Evolutionary conservation across 2,888 invertebrate species (phyloP).

Genomic region (Fissipunctia ypsillon): DNA sequence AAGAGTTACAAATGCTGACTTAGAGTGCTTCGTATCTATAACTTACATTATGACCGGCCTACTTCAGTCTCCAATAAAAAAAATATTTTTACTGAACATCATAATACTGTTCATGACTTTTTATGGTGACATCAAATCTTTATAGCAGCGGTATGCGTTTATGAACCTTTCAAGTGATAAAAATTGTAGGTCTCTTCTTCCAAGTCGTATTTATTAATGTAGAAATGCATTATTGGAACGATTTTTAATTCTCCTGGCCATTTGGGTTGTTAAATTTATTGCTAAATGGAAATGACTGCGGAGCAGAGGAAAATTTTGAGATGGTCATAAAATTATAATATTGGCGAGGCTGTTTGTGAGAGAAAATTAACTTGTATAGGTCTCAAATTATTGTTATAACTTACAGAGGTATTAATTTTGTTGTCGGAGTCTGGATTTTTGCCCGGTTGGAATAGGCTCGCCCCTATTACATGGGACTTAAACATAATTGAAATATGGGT

Average conservation of each 20-base stretch:
- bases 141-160: slow-evolving; percentile 69
- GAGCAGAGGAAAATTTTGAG: slow-evolving; percentile 12
- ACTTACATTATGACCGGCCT: slow-evolving; percentile 55
- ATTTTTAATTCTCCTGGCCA: slow-evolving; percentile 50
- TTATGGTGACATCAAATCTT: slow-evolving; percentile 72
- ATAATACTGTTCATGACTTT: slow-evolving; percentile 68
- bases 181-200: slow-evolving; percentile 40
- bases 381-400: background rate
- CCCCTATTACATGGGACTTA: background rate
- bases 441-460: background rate
- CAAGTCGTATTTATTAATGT: slow-evolving; percentile 67
- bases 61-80: slow-evolving; percentile 67
- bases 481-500: background rate
- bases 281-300: slow-evolving; percentile 6
- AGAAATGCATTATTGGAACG: slow-evolving; percentile 62
- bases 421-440: background rate
- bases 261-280: slow-evolving; percentile 56
- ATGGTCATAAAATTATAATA: slow-evolving; percentile 26
- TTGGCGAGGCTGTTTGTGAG: slow-evolving; percentile 10
- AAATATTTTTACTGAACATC: slow-evolving; percentile 66
- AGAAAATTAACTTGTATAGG: background rate
- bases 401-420: background rate
- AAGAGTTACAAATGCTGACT: slow-evolving; percentile 56
- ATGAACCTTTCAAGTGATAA: slow-evolving; percentile 65
- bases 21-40: slow-evolving; percentile 54